Conservation (phyloP, 1,140 invertebrate genomes). For the Platorchestia sp. region DNA sequence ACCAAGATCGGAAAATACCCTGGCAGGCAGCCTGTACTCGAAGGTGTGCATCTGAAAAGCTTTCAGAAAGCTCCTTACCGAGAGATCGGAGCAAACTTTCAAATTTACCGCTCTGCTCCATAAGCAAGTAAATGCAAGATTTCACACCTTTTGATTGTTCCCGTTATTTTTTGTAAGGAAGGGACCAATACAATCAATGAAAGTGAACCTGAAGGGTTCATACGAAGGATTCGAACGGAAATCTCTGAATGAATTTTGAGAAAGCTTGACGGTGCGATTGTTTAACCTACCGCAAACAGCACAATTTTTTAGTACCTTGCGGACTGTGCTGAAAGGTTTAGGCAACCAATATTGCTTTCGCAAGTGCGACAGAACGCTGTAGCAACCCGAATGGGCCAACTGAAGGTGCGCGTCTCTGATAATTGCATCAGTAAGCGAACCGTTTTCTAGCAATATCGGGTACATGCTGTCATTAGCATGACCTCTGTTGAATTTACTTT, state of each 20-base stretch:
- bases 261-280: neutral
- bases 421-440: too few species aligned
- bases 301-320: neutral
- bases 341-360: neutral
- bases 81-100: neutral
- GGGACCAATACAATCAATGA: neutral
- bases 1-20: too few species aligned
- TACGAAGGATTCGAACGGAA: neutral
- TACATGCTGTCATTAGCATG: neutral
- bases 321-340: too few species aligned
- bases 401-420: neutral
- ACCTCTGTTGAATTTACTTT: neutral
- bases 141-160: neutral
- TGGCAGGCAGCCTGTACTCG: conserved; percentile 12
- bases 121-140: neutral
- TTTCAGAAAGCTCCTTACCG: neutral
- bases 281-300: neutral
- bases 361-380: too few species aligned
- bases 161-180: neutral
- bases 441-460: neutral
- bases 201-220: too few species aligned
- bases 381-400: neutral
- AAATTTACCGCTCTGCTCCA: too few species aligned
- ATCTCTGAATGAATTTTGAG: neutral
- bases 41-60: neutral